Percentiles rank a stretch among this genome's conserved stretches.
phyloP scores from a whole-genome alignment of 2,888 invertebrate species.

The Drosophila tanythrix region DNA sequence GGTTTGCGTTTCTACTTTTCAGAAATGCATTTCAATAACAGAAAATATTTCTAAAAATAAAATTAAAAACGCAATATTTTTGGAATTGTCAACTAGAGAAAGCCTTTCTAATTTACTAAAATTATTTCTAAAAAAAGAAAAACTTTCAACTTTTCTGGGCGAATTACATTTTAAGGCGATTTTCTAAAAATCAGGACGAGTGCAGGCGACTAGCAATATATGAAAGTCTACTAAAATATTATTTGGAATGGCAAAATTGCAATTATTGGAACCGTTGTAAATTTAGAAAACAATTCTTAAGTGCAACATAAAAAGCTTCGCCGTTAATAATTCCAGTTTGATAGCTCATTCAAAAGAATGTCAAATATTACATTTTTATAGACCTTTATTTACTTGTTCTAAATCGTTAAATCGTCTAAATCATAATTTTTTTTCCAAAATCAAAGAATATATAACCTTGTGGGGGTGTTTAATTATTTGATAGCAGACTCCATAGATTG shows the following conservation, averaged over 20 bases:
- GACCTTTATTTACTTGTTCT: not conserved
- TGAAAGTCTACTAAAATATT: not conserved
- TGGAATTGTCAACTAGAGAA: not conserved
- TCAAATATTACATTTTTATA: not conserved
- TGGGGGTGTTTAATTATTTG: not conserved
- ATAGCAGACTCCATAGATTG: too few relatives aligned
- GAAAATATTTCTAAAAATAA: not conserved
- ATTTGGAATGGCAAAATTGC: too few relatives aligned
- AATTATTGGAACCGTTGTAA: not conserved
- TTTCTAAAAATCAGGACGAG: not conserved
- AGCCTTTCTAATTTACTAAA: not conserved
- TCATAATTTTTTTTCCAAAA: not conserved
- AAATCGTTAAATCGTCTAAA: not conserved
- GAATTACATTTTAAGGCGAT: not conserved
- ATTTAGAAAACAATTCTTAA: not conserved
- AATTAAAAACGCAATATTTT: not conserved
- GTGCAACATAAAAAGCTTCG: not conserved
- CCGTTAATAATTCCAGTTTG: not conserved
- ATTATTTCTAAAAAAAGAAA: not conserved
- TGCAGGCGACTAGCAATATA: too few relatives aligned
- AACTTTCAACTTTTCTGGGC: not conserved
- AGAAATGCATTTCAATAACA: not conserved
- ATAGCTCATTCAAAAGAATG: not conserved
- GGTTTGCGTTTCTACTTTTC: not conserved
- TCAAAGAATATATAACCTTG: not conserved